Evolutionary conservation across 2,113 vertebrate species (phyloP).

Genomic region (Myrmecophaga tridactyla): DNA sequence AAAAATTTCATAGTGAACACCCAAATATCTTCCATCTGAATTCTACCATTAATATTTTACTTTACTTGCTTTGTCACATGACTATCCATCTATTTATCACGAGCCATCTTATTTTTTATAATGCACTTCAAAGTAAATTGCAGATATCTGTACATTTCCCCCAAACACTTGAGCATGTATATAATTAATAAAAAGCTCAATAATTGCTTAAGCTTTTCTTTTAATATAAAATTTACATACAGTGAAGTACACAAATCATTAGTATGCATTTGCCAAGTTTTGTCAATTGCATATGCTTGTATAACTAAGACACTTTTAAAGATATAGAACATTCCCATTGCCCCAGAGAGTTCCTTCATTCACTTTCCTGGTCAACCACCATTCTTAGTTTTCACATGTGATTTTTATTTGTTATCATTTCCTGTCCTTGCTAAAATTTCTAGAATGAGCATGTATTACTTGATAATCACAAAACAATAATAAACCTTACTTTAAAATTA

Average conservation of each 20-base stretch:
- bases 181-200: neutral
- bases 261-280: neutral
- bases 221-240: neutral
- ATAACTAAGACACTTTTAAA: neutral
- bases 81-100: neutral
- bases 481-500: neutral
- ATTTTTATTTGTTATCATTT: neutral
- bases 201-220: neutral
- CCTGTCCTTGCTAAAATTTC: neutral
- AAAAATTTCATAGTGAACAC: neutral
- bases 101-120: neutral
- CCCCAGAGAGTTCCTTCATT: neutral
- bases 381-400: neutral
- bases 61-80: neutral
- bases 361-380: neutral
- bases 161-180: neutral
- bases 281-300: neutral
- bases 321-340: no score
- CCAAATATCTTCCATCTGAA: neutral
- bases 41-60: neutral
- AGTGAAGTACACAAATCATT: neutral
- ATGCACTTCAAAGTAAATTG: neutral
- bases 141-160: neutral
- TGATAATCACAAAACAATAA: neutral
- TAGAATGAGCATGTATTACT: neutral